Evolutionary conservation across 2,888 invertebrate species (phyloP), one percentile per base, ranked within the genome.

Genomic region (Trachelus troglodyta): DNA sequence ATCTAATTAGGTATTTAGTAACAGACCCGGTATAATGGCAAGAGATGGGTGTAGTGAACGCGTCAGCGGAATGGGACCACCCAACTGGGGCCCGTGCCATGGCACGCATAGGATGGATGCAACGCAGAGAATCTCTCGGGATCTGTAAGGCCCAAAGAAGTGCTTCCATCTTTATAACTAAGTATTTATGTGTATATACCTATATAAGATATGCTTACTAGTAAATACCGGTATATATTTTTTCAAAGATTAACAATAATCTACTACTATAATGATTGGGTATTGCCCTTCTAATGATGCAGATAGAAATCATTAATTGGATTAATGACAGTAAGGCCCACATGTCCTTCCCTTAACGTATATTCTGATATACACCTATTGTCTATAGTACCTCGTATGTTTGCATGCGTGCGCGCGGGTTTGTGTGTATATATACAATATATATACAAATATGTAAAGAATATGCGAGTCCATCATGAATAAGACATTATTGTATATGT

Each of bases 41-140:
- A 87, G 85, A 88, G 89, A 88, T 86, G 88, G 87, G 88, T 88
- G 89, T 88, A 88, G 89, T 85, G 88, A 89, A 89, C 89, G 88
- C 89, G 88, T 89, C 89, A 89, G 89, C 89, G 88, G 86, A 89
- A 89, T 89, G 89, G 89, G 89, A 89, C 89, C 89, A 89, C 89
- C 89, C 89, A 89, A 88, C 88, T 74, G 86, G 89, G 86, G 83
- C 88, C 88, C 86, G 88, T 87, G 88, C 88, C 88, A 84, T 80
- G 80, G 87, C 84, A 85, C 88, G 85, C 85, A 85, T 85, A 86
- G 30, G 33, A 69, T 69, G 31, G 69, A 69, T 69, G 11, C 33
- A 30, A 33, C 69, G 69, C 12, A 15, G 69, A 69, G 69, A 69
- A 69, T 69, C 69, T 30, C 69, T 69, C 69, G 69, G 12, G 69